Percentiles rank a stretch among this genome's conserved stretches.
phyloP scores from a whole-genome alignment of 2,888 invertebrate species.

The Drosophila cognata region DNA sequence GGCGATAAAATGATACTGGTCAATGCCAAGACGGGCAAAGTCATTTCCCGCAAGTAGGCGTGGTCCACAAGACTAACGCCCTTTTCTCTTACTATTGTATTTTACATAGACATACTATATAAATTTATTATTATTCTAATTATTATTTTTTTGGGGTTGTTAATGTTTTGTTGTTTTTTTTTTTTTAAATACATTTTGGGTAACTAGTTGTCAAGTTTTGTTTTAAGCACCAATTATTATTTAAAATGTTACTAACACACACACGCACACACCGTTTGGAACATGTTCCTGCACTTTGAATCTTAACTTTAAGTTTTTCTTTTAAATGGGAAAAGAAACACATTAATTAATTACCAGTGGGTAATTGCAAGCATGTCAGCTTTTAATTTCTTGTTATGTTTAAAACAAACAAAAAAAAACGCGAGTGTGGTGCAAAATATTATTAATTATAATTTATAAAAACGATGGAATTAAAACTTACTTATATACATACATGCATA shows the following conservation, averaged over 20 bases:
- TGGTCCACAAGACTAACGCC: constrained; percentile 14
- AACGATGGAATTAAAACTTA: constrained; percentile 25
- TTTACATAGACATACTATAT: constrained; percentile 27
- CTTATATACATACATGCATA: constrained; percentile 5
- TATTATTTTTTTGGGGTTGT: constrained; percentile 42
- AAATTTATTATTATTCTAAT: constrained; percentile 17
- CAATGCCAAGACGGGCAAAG: constrained; percentile 85
- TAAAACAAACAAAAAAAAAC: constrained; percentile 4
- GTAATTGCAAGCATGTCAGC: constrained; percentile 12
- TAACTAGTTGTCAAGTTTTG: constrained; percentile 27
- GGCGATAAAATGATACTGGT: constrained; percentile 84
- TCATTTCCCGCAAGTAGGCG: constrained; percentile 83
- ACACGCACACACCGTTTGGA: constrained; percentile 62
- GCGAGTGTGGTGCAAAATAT: constrained; percentile 32
- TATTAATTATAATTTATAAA: constrained; percentile 33
- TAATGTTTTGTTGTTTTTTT: constrained; percentile 61
- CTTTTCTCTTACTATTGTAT: constrained; percentile 42
- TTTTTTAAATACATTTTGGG: constrained; percentile 16
- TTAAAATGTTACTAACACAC: constrained; percentile 68
- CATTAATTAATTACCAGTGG: constrained; percentile 12
- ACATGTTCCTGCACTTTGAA: constrained; percentile 74
- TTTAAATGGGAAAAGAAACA: not conserved
- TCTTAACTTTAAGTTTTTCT: constrained; percentile 33
- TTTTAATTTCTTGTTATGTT: constrained; percentile 28
- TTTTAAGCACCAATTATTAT: constrained; percentile 48